A percentile compares a stretch with the other conserved stretches of the same genome.
These are phyloP conservation scores for Bombyx mori DNA, from an alignment of 1,140 invertebrate genomes.

Conservation along the genomic window DNA sequence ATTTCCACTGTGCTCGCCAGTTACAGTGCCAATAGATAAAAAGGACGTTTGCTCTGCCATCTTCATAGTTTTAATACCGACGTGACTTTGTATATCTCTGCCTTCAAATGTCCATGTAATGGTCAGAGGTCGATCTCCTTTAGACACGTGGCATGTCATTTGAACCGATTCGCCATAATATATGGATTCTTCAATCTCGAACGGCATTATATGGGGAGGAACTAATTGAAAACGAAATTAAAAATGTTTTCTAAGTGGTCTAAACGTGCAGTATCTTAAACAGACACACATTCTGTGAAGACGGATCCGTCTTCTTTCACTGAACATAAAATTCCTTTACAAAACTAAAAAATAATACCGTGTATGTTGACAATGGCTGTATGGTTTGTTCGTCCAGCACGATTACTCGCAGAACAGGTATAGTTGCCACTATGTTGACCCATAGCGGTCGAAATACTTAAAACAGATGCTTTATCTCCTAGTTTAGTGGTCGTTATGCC, in stretches of 20 bases:
- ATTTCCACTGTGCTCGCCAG: slow-evolving; percentile 75
- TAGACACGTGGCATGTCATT: slow-evolving; percentile 81
- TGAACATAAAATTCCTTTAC: slow-evolving; percentile 10
- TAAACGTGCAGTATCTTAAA: slow-evolving; percentile 64
- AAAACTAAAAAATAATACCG: slow-evolving; percentile 72
- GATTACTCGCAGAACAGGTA: slow-evolving; percentile 83
- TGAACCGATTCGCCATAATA: slow-evolving; percentile 81
- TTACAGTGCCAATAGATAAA: slow-evolving; percentile 76
- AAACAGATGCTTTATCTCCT: slow-evolving; percentile 82
- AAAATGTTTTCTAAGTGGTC: slow-evolving; percentile 52
- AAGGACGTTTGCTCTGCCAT: slow-evolving; percentile 77
- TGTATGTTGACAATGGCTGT: slow-evolving; percentile 81
- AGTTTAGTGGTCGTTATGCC: slow-evolving; percentile 81
- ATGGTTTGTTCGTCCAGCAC: slow-evolving; percentile 77
- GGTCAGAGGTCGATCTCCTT: slow-evolving; percentile 80
- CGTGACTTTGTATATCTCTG: slow-evolving; percentile 56
- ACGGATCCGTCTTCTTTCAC: background rate
- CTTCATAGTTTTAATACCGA: slow-evolving; percentile 72
- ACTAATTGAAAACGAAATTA: slow-evolving; percentile 71
- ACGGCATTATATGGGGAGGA: slow-evolving; percentile 80
- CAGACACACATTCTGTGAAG: background rate
- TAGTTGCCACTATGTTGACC: slow-evolving; percentile 83
- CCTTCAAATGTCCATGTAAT: slow-evolving; percentile 83
- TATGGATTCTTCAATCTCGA: slow-evolving; percentile 75
- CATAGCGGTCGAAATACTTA: slow-evolving; percentile 82